A percentile compares a stretch with the other conserved stretches of the same genome.
Conservation (phyloP, 2,797 vertebrate species). For the Erethizon dorsatum region DNA sequence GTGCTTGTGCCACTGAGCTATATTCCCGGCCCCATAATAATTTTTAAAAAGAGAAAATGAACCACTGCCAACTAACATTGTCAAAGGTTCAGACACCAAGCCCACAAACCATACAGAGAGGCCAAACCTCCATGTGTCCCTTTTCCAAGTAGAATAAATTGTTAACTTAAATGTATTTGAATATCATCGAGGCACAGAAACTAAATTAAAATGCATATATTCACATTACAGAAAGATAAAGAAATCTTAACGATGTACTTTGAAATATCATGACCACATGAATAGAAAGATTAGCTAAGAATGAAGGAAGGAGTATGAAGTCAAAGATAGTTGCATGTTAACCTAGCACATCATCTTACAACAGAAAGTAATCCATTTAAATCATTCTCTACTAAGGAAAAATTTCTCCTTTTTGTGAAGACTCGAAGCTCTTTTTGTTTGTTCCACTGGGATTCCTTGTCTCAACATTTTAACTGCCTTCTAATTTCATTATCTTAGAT, state of each 20-base stretch:
- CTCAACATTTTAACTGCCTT: conserved; percentile 6
- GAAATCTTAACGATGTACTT: not conserved
- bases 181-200: not conserved
- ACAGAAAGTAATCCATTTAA: not conserved
- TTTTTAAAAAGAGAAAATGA: not conserved
- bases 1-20: too few species aligned
- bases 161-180: conserved; percentile 2
- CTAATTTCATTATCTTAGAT: conserved; percentile 14
- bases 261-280: not conserved
- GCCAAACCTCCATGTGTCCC: not conserved
- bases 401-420: not conserved
- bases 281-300: not conserved
- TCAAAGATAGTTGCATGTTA: not conserved
- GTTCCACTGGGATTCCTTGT: not conserved
- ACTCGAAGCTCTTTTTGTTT: not conserved
- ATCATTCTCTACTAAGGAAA: not conserved
- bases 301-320: not conserved
- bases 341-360: not conserved
- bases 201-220: not conserved
- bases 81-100: not conserved
- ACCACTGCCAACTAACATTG: not conserved
- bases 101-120: not conserved
- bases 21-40: not conserved
- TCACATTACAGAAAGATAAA: conserved; percentile 12
- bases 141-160: not conserved